Conservation (phyloP, 2,113 vertebrate species). For the Pyrgilauda ruficollis region DNA sequence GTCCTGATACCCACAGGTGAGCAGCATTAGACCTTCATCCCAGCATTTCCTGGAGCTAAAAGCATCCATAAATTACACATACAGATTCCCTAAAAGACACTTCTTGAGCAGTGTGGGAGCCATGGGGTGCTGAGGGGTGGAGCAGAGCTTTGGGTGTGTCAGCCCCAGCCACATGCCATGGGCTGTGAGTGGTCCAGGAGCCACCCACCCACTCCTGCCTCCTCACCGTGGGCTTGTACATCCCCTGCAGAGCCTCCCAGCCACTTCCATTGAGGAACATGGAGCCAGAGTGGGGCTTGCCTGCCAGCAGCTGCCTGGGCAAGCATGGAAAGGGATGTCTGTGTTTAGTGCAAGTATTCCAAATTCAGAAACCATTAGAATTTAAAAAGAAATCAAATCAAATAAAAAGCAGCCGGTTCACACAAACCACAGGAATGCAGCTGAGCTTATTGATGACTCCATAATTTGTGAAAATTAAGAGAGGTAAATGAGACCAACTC, state of each 20-base stretch:
- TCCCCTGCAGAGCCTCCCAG: neutral
- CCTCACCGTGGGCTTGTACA: fast-evolving
- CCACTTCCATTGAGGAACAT: neutral
- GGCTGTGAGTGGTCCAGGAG: fast-evolving
- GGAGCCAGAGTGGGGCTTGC: neutral
- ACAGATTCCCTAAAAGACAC: neutral
- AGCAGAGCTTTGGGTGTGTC: neutral
- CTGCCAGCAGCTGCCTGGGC: neutral
- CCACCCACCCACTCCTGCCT: neutral
- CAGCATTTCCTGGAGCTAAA: neutral
- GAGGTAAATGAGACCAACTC: neutral
- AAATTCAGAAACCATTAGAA: neutral
- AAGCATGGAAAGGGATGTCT: neutral
- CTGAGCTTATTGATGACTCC: neutral
- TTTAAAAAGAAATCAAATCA: neutral
- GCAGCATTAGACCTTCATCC: neutral
- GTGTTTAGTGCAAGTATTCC: neutral
- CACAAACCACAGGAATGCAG: slow-evolving; percentile 40
- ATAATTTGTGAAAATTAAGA: slow-evolving; percentile 8
- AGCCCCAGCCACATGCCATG: fast-evolving
- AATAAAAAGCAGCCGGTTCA: neutral
- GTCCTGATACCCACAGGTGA: neutral
- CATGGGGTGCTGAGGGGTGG: neutral
- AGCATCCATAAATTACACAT: neutral
- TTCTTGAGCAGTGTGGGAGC: neutral